These are phyloP conservation scores for Actinostola sp. DNA, from an alignment of 92 coral and sea anemone species.

Conservation along the genomic window DNA sequence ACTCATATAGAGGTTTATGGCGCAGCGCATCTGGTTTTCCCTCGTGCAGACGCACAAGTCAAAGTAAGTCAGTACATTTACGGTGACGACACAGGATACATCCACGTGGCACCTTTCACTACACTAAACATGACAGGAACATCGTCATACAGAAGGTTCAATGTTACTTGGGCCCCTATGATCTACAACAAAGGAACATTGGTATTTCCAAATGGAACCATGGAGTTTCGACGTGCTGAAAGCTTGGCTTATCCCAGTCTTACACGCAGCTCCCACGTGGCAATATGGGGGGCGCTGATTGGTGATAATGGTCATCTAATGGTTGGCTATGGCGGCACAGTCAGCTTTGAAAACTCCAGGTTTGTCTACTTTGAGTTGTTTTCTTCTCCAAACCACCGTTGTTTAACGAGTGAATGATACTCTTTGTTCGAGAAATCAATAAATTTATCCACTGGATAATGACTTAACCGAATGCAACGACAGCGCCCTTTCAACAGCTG, in stretches of 20 bases:
- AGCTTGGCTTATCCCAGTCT: slow-evolving; percentile 51
- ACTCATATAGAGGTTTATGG: slow-evolving; percentile 76
- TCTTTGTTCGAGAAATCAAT: too few species aligned
- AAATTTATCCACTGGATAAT: too few species aligned
- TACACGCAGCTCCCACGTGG: slow-evolving; percentile 60
- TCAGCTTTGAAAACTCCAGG: slow-evolving; percentile 55
- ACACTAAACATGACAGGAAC: slow-evolving; percentile 68
- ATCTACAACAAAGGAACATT: slow-evolving; percentile 55
- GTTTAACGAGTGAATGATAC: too few species aligned
- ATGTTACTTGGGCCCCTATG: slow-evolving; percentile 73
- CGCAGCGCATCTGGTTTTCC: slow-evolving; percentile 66
- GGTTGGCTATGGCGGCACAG: slow-evolving; percentile 68
- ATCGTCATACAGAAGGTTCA: slow-evolving; percentile 60
- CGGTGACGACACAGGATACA: slow-evolving; percentile 78
- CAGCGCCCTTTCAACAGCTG: too few species aligned
- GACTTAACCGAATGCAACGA: too few species aligned
- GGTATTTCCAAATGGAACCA: slow-evolving; percentile 72
- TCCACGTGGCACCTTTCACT: slow-evolving; percentile 67
- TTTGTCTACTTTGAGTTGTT: too few species aligned
- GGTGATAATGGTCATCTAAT: slow-evolving; percentile 63
- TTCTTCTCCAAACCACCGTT: too few species aligned
- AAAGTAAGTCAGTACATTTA: slow-evolving; percentile 41
- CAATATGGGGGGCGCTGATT: slow-evolving; percentile 66
- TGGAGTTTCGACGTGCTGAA: slow-evolving; percentile 65
- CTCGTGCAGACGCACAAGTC: slow-evolving; percentile 55